phyloP scores from a whole-genome alignment of 2,797 vertebrate species.

The Chelmon rostratus region DNA sequence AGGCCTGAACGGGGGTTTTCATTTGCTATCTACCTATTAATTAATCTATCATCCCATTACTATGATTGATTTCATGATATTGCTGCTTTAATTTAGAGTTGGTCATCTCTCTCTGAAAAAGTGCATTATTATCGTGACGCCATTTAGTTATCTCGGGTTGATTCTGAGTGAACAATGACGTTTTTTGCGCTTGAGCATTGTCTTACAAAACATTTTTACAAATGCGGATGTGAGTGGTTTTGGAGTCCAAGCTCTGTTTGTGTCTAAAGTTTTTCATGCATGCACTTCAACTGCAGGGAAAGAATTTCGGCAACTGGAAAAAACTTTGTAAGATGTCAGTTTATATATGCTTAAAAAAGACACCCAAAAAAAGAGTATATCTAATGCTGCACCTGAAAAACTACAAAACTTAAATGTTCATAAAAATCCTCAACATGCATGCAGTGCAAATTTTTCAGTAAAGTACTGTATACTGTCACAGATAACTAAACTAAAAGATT shows the following conservation, averaged over 20 bases:
- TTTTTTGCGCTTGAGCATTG: background rate
- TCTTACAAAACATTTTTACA: background rate
- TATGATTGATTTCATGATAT: slow-evolving; percentile 3
- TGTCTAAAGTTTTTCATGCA: background rate
- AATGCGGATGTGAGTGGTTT: background rate
- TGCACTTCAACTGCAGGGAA: background rate
- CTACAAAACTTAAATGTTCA: background rate
- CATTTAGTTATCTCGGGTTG: background rate
- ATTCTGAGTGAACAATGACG: background rate
- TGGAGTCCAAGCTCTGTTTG: too few relatives aligned
- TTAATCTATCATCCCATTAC: slow-evolving; percentile 15
- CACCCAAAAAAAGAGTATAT: background rate
- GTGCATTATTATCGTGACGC: background rate
- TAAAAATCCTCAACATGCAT: background rate
- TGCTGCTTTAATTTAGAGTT: background rate
- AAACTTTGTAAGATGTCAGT: background rate
- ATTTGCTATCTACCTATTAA: slow-evolving; percentile 18
- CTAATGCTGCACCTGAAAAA: background rate
- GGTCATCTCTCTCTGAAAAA: background rate
- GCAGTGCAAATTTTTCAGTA: background rate
- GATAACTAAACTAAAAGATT: background rate
- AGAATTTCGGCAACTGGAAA: slow-evolving; percentile 6
- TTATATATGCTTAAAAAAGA: background rate
- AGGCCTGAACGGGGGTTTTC: slow-evolving; percentile 24
- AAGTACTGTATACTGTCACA: too few relatives aligned